phyloP scores from a whole-genome alignment of 2,888 invertebrate genomes.

The Drosophila yooni region DNA sequence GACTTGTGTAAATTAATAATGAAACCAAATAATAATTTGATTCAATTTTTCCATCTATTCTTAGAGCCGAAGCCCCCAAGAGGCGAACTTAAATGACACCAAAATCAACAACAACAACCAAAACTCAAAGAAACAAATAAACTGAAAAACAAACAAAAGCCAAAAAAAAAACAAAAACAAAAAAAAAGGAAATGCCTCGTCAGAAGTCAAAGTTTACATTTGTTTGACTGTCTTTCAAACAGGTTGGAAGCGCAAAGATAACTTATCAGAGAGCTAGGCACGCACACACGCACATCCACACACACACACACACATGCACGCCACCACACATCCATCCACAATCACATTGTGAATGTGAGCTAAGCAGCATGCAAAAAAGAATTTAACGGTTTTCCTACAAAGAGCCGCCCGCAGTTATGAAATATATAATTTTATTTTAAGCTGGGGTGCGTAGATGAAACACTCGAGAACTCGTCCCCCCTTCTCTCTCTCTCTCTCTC shows the following conservation, averaged over 20 bases:
- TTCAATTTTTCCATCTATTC: background rate
- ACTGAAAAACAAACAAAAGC: background rate
- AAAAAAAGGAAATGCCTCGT: constrained; percentile 44
- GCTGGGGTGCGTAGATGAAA: background rate
- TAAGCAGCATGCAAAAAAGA: constrained; percentile 47
- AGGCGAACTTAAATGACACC: constrained; percentile 1
- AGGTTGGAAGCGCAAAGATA: constrained; percentile 42
- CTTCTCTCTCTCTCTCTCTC: background rate
- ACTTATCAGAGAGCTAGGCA: constrained; percentile 38
- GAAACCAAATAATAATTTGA: constrained; percentile 15
- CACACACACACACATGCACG: background rate
- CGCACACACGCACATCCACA: constrained; percentile 16
- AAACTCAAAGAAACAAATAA: constrained; percentile 9
- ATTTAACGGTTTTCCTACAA: constrained; percentile 53
- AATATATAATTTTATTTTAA: constrained; percentile 24
- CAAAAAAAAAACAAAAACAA: background rate
- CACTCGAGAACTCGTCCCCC: background rate
- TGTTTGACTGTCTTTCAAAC: constrained; percentile 27
- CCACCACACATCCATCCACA: constrained; percentile 14
- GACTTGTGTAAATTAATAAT: constrained; percentile 28
- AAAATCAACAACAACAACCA: constrained; percentile 14
- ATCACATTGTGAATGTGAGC: constrained; percentile 2
- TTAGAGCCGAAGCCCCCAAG: constrained; percentile 1
- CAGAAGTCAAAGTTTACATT: constrained; percentile 62
- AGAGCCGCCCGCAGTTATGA: constrained; percentile 60